Evolutionary conservation across 2,113 vertebrate genomes (phyloP), one percentile per base, ranked within the genome.

Genomic region (Grammomys dolichurus): DNA sequence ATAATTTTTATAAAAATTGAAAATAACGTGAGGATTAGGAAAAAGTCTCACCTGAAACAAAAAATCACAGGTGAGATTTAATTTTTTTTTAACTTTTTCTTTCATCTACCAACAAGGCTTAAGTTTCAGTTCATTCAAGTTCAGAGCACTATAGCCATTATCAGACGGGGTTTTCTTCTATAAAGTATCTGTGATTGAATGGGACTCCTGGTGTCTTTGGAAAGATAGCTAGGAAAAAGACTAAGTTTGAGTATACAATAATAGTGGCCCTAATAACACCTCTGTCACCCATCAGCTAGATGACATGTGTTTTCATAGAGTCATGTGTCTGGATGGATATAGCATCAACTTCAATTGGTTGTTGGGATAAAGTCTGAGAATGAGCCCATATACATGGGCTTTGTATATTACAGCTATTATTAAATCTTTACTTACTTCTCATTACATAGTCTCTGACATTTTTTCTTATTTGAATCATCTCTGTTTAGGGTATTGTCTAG

Each of bases 11-110:
- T 65, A 90, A 90, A 87, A 69, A 51, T 67, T n/a, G 56, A 86
- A 75, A 56, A 31, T 63, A 90, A 40, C 22, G 70, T 84, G 36
- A 94, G 14, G 12, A 4, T 78, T 84, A 85, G 36, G 56, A 65
- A 82, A 90, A 93, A 75, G 40, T 95, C n/a, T 82, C 88, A 70
- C 90, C 92, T 36, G 48, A 94, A 93, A 69, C 10, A 86, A 40
- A 14, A 11, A 95, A 70, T 90, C 4, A 40, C 3, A 91, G 24
- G 33, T 58, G 80, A 86, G 5, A 7, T 82, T 40, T 69, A 69
- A 6, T 69, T 69, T 69, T 85, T 56, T 33, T 51, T 72, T 33
- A 31, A 40, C 7, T 33, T 69, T 63, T 28, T 33, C 2, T 54
- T 67, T 48, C 36, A 36, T 56, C 19, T 36, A 73, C 19, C 60